Conservation (phyloP, 2,888 invertebrate species). For the Xanthorhoe designata region DNA sequence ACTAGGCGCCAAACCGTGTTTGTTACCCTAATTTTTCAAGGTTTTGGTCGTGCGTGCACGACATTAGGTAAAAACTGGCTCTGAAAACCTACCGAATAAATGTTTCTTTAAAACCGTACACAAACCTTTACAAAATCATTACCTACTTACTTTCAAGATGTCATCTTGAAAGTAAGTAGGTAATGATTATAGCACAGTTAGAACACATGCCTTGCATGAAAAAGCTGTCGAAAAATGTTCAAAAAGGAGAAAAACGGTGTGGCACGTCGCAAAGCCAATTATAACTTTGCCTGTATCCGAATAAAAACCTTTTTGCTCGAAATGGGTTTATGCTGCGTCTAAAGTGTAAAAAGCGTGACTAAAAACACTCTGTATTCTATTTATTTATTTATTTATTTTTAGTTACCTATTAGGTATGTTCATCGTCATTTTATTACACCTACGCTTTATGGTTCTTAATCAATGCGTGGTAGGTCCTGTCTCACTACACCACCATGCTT, state of each 20-base stretch:
- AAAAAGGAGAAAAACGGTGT: conserved; percentile 29
- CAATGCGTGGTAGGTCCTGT: too few relatives aligned
- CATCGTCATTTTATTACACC: too few relatives aligned
- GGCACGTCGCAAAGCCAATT: conserved; percentile 50
- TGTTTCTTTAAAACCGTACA: too few relatives aligned
- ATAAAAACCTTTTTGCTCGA: conserved; percentile 41
- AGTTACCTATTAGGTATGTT: conserved; percentile 11
- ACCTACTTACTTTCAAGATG: too few relatives aligned
- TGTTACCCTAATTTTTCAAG: too few relatives aligned
- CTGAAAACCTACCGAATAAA: too few relatives aligned
- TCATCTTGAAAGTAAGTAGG: background rate
- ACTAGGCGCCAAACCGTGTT: too few relatives aligned
- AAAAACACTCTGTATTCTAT: conserved; percentile 32
- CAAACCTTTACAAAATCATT: too few relatives aligned
- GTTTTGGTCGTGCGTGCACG: too few relatives aligned
- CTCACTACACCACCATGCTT: too few relatives aligned
- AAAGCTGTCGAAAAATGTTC: conserved; percentile 4
- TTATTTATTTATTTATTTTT: conserved; percentile 25
- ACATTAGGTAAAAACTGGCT: too few relatives aligned
- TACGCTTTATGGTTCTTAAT: too few relatives aligned
- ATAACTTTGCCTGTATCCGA: conserved; percentile 44
- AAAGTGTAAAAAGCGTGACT: conserved; percentile 46
- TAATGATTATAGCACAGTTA: background rate
- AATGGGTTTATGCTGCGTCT: conserved; percentile 34
- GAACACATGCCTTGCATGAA: background rate